phyloP scores from a whole-genome alignment of 2,797 vertebrate species.

The Enteromius unitaeniatus region DNA sequence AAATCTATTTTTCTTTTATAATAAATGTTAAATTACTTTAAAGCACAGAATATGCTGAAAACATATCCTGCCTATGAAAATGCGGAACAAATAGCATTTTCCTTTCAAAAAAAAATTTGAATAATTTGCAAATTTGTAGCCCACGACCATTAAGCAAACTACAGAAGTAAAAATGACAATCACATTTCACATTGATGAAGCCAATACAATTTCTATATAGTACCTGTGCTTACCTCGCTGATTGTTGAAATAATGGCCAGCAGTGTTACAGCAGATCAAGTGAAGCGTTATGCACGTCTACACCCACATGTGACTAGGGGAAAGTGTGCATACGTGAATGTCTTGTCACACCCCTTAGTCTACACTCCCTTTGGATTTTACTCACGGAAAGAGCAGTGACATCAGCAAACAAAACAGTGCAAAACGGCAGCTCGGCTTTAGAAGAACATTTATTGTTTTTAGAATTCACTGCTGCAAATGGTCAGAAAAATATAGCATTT shows the following conservation, averaged over 20 bases:
- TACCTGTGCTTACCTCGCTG: slow-evolving; percentile 10
- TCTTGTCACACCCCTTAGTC: slow-evolving; percentile 11
- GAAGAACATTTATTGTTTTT: slow-evolving; percentile 38
- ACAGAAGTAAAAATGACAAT: neutral
- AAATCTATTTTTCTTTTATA: neutral
- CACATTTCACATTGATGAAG: neutral
- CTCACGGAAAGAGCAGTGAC: neutral
- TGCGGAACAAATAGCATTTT: neutral
- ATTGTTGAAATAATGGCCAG: neutral
- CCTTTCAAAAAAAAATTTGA: neutral
- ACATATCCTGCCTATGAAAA: neutral
- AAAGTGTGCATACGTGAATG: neutral
- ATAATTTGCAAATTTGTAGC: neutral
- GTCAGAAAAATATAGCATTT: slow-evolving; percentile 46
- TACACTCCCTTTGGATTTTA: slow-evolving; percentile 34
- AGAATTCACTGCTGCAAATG: slow-evolving; percentile 30
- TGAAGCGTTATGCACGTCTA: neutral
- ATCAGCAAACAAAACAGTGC: slow-evolving; percentile 7
- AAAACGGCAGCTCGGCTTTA: neutral
- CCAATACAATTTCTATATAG: neutral
- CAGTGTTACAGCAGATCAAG: neutral
- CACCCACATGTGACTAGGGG: neutral
- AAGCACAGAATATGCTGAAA: neutral
- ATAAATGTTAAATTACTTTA: neutral
- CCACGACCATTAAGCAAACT: too few relatives aligned